Conservation (phyloP, 2,113 vertebrate genomes). For the Equus przewalskii region DNA sequence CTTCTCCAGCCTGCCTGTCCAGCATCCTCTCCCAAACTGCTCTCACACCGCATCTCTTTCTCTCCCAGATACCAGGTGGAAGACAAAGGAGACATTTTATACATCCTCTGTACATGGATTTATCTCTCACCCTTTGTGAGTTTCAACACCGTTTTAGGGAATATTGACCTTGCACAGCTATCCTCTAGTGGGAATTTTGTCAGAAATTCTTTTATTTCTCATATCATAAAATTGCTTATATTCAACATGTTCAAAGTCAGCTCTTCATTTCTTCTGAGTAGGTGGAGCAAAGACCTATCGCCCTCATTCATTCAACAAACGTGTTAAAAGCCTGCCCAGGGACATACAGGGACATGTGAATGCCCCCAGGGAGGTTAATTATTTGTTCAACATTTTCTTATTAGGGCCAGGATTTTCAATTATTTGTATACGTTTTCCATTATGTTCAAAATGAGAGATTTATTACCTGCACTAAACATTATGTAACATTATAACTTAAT, state of each 20-base stretch:
- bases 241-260: not conserved
- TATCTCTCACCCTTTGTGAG: not conserved
- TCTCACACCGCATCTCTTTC: not conserved
- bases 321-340: constrained; percentile 27
- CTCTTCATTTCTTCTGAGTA: constrained; percentile 1
- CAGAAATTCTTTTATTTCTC: constrained; percentile 57
- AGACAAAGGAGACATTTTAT: not conserved
- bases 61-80: not conserved
- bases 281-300: not conserved
- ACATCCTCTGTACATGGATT: not conserved
- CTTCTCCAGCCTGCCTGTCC: not conserved
- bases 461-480: constrained; percentile 66
- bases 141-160: constrained; percentile 22
- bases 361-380: constrained; percentile 56
- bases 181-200: not conserved
- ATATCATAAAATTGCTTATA: constrained; percentile 13
- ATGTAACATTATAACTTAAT: constrained; percentile 66
- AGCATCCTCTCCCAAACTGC: not conserved
- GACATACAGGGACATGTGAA: not conserved
- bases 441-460: constrained; percentile 73
- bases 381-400: constrained; percentile 62
- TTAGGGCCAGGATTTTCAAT: constrained; percentile 60
- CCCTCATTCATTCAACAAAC: constrained; percentile 39
- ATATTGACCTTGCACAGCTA: not conserved
- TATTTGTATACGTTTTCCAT: constrained; percentile 67